phyloP scores from a whole-genome alignment of 2,888 invertebrate genomes.

The Apamea anceps region DNA sequence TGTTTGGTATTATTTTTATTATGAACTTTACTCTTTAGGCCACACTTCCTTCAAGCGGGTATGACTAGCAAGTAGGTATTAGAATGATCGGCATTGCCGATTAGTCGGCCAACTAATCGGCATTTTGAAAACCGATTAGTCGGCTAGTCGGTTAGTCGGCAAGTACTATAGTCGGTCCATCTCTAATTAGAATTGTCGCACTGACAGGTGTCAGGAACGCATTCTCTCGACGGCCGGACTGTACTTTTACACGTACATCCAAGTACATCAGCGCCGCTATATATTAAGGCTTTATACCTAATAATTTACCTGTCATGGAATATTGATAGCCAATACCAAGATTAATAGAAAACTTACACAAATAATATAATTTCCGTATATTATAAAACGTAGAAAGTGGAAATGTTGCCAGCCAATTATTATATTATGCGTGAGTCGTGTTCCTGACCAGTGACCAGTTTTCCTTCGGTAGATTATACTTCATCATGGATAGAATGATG shows the following conservation, averaged over 20 bases:
- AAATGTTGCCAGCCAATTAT: constrained; percentile 36
- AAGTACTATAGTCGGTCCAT: no score
- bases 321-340: constrained; percentile 25
- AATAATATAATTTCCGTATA: constrained; percentile 37
- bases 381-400: constrained; percentile 54
- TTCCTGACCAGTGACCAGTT: constrained; percentile 31
- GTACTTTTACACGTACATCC: neutral
- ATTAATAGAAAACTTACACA: constrained; percentile 34
- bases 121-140: no score
- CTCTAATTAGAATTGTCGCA: no score
- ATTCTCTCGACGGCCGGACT: no score
- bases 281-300: neutral
- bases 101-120: no score
- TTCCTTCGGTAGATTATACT: constrained; percentile 27
- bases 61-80: no score
- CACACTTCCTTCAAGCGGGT: neutral
- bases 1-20: neutral
- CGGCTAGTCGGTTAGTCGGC: no score
- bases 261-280: neutral
- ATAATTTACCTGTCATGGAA: constrained; percentile 30
- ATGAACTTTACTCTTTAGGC: no score
- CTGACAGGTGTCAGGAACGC: no score
- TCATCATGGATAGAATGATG: constrained; percentile 1
- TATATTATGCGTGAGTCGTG: constrained; percentile 20
- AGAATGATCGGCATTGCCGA: no score